A percentile compares a stretch with the other conserved stretches of the same genome.
Conservation (phyloP, 1,140 invertebrate genomes). For the Intoshia linei region DNA sequence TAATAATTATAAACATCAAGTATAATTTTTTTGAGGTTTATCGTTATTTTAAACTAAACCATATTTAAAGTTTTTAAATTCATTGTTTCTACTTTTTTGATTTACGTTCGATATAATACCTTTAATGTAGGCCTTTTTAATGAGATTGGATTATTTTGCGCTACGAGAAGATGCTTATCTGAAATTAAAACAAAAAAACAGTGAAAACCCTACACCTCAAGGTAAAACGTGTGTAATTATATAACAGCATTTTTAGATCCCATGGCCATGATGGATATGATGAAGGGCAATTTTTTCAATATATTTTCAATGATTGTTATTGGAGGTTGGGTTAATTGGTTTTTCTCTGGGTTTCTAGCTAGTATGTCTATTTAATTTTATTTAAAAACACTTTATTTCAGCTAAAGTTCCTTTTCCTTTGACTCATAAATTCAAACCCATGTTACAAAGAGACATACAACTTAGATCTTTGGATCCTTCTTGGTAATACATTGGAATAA, state of each 20-base stretch:
- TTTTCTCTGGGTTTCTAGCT: slow-evolving; percentile 94
- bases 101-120: too few relatives aligned
- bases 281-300: slow-evolving; percentile 91
- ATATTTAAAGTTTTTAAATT: too few relatives aligned
- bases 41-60: too few relatives aligned
- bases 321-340: slow-evolving; percentile 99
- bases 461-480: slow-evolving; percentile 69
- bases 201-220: background rate
- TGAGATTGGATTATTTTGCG: too few relatives aligned
- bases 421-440: slow-evolving; percentile 82
- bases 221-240: background rate
- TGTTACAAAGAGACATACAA: slow-evolving; percentile 89
- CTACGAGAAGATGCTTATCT: too few relatives aligned
- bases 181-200: too few relatives aligned
- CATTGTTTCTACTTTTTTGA: too few relatives aligned
- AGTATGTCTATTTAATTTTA: slow-evolving; percentile 29
- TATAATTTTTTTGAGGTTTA: too few relatives aligned
- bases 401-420: slow-evolving; percentile 90
- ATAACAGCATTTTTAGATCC: slow-evolving; percentile 44
- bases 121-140: too few relatives aligned
- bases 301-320: slow-evolving; percentile 84
- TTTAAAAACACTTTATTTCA: slow-evolving; percentile 13
- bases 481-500: slow-evolving; percentile 29
- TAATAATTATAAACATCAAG: too few relatives aligned
- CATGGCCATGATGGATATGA: slow-evolving; percentile 86